These are phyloP conservation scores for Elmis aenea DNA, from an alignment of 2,888 invertebrate species.

Conservation along the genomic window DNA sequence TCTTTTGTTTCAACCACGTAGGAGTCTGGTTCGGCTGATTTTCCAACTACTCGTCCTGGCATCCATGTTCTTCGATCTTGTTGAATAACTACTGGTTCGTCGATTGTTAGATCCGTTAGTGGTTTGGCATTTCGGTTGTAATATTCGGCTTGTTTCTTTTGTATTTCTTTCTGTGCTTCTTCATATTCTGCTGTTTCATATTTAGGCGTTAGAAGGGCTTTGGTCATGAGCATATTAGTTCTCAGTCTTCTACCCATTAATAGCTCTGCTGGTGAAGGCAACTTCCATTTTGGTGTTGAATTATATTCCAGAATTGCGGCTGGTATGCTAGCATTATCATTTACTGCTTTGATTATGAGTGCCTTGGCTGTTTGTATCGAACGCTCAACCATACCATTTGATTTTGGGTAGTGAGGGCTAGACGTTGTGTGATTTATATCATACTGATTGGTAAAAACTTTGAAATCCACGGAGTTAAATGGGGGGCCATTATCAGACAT, in stretches of 20 bases:
- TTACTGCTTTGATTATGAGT: slow-evolving; percentile 16
- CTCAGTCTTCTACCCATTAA: slow-evolving; percentile 27
- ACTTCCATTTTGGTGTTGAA: slow-evolving; percentile 23
- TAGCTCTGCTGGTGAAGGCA: slow-evolving; percentile 24
- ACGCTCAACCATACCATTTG: slow-evolving; percentile 26
- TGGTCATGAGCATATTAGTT: slow-evolving; percentile 18
- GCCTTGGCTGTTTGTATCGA: slow-evolving; percentile 26
- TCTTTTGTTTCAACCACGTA: too few species aligned
- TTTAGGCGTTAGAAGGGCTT: slow-evolving; percentile 11
- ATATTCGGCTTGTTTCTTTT: slow-evolving; percentile 2
- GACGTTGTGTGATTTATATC: slow-evolving; percentile 18
- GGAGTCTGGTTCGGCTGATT: too few species aligned
- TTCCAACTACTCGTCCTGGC: not conserved
- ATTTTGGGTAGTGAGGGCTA: slow-evolving; percentile 22
- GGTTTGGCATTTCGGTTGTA: not conserved
- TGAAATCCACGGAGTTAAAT: slow-evolving; percentile 17
- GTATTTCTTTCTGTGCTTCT: not conserved
- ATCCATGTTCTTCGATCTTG: not conserved
- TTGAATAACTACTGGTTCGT: not conserved
- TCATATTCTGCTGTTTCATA: not conserved
- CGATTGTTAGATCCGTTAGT: not conserved
- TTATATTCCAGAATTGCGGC: slow-evolving; percentile 23
- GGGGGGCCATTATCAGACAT: slow-evolving; percentile 24
- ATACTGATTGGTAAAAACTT: slow-evolving; percentile 18
- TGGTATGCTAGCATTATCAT: slow-evolving; percentile 24